These are phyloP conservation scores for Pseudomyrmex cubaensis DNA, from an alignment of 1,140 invertebrate genomes.

Conservation along the genomic window DNA sequence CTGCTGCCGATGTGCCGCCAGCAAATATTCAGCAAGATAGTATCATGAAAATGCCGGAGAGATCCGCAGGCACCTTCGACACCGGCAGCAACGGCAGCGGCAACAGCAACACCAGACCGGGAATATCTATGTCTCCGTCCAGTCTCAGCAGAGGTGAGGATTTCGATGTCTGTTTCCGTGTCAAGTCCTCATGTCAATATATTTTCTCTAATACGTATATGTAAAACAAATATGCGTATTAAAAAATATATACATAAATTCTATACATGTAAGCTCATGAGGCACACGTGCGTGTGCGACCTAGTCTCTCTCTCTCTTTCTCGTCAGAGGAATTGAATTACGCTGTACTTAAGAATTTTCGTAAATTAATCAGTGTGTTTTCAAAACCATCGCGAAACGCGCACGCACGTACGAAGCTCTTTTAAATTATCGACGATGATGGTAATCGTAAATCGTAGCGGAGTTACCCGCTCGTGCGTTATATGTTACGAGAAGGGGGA, in stretches of 20 bases:
- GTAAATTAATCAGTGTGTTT: constrained; percentile 8
- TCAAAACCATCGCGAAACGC: neutral
- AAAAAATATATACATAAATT: neutral
- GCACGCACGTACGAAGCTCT: neutral
- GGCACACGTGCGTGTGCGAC: no score
- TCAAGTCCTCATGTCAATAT: neutral
- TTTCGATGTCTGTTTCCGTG: constrained; percentile 46
- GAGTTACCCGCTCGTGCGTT: constrained; percentile 77
- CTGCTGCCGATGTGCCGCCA: constrained; percentile 80
- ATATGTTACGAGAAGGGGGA: constrained; percentile 78
- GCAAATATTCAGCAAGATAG: constrained; percentile 78
- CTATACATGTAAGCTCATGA: no score
- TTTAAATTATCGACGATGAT: constrained; percentile 76
- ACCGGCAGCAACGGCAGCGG: constrained; percentile 70
- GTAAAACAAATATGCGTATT: neutral
- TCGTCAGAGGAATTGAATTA: neutral
- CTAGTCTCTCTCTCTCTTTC: no score
- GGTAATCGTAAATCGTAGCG: constrained; percentile 55
- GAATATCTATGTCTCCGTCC: constrained; percentile 89
- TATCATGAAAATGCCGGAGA: constrained; percentile 82
- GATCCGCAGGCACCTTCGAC: constrained; percentile 77
- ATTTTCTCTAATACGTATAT: neutral
- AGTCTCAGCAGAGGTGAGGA: constrained; percentile 90
- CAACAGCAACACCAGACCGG: constrained; percentile 77
- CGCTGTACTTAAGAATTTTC: neutral